Conservation (phyloP, 53 echinoderm and acorn worm genomes). For the Pentamera pediparva region DNA sequence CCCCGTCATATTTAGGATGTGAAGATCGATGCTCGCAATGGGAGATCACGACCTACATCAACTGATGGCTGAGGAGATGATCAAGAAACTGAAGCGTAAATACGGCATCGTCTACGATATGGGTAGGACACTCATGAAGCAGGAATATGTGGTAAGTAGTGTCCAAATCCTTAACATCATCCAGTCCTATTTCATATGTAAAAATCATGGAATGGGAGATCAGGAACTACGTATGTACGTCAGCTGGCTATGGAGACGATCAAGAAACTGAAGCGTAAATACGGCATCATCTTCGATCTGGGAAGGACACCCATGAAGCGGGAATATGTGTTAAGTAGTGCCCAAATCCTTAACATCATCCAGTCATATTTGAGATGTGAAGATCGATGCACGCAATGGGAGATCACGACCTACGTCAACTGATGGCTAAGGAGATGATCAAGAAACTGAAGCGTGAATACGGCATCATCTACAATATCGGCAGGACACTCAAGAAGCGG, state of each 20-base stretch:
- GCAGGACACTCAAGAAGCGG: slow-evolving; percentile 16
- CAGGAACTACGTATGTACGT: background rate
- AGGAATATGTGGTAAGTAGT: slow-evolving; percentile 24
- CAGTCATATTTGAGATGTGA: no score
- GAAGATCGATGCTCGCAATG: background rate
- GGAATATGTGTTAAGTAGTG: slow-evolving; percentile 23
- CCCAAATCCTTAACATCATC: no score
- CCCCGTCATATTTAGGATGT: background rate
- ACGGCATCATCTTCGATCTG: slow-evolving; percentile 14
- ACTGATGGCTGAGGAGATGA: background rate
- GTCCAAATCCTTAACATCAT: no score
- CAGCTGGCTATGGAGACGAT: background rate
- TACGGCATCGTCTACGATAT: slow-evolving; percentile 11
- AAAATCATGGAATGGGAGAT: background rate
- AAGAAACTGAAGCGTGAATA: slow-evolving; percentile 18
- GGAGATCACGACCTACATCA: background rate
- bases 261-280: slow-evolving; percentile 16
- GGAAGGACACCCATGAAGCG: slow-evolving; percentile 15
- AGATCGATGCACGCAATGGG: no score
- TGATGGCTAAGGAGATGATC: background rate
- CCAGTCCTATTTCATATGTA: no score
- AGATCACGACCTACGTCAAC: background rate
- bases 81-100: background rate
- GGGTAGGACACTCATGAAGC: slow-evolving; percentile 17
- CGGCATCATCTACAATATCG: slow-evolving; percentile 8